These are phyloP conservation scores for Dryomyza anilis DNA, from an alignment of 2,888 invertebrate species.

Conservation along the genomic window DNA sequence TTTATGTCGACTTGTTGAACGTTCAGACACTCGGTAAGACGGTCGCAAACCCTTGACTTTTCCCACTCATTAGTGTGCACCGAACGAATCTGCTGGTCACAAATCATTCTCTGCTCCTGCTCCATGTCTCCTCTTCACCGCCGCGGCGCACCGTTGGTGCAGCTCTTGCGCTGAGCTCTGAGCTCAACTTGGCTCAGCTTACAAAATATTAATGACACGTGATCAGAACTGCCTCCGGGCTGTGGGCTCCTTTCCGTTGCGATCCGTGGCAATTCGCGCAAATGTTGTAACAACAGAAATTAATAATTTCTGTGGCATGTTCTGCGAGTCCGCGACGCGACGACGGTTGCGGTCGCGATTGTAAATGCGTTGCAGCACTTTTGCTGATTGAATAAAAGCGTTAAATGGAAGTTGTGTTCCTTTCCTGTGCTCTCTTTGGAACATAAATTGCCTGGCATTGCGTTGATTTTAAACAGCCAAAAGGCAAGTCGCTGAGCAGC, in stretches of 20 bases:
- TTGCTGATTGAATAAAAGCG: conserved; percentile 27
- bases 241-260: conserved; percentile 11
- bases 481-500: no score
- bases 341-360: not conserved
- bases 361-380: conserved; percentile 19
- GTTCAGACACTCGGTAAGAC: no score
- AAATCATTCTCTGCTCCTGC: conserved; percentile 11
- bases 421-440: no score
- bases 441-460: no score
- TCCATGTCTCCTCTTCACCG: not conserved
- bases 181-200: conserved; percentile 25
- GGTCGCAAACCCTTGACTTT: conserved; percentile 18
- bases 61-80: conserved; percentile 23
- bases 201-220: conserved; percentile 28
- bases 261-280: conserved; percentile 1
- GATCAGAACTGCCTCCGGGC: conserved; percentile 22
- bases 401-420: conserved; percentile 13
- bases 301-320: conserved; percentile 10
- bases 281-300: conserved; percentile 23
- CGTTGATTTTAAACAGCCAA: no score
- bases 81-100: conserved; percentile 20
- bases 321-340: not conserved
- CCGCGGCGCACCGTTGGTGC: not conserved
- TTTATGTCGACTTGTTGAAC: no score
- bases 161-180: no score